Evolutionary conservation across 2,888 invertebrate genomes (phyloP).

Genomic region (Andrena bicolor): DNA sequence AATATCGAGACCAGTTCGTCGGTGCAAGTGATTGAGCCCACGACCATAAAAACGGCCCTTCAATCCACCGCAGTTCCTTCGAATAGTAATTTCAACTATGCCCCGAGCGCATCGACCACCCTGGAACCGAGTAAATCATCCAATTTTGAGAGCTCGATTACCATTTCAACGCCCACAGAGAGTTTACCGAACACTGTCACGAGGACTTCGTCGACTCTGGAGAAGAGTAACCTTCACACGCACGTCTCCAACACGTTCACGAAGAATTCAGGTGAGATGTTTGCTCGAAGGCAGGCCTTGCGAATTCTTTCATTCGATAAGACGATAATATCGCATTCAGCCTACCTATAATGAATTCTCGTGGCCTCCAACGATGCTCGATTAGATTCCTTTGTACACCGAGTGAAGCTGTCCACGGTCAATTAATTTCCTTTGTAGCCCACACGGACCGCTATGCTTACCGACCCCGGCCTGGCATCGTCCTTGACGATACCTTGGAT

Average conservation of each 20-base stretch:
- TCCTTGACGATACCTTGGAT: constrained; percentile 90
- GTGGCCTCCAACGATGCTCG: constrained; percentile 28
- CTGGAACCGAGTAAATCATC: constrained; percentile 75
- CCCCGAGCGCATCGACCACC: constrained; percentile 45
- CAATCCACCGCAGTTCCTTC: constrained; percentile 69
- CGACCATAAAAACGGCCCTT: constrained; percentile 69
- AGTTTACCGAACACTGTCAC: constrained; percentile 80
- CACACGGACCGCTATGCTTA: constrained; percentile 86
- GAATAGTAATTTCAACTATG: background rate
- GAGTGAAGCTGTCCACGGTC: constrained; percentile 24
- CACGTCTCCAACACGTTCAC: constrained; percentile 74
- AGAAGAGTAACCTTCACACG: constrained; percentile 57
- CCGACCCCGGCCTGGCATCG: constrained; percentile 93
- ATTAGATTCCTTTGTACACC: constrained; percentile 57
- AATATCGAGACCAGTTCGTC: constrained; percentile 82
- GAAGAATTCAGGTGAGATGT: constrained; percentile 74
- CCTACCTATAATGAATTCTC: constrained; percentile 40
- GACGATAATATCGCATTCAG: constrained; percentile 24
- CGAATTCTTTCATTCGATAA: constrained; percentile 13
- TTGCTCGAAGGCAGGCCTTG: background rate
- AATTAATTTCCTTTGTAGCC: constrained; percentile 63
- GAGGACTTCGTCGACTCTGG: constrained; percentile 54
- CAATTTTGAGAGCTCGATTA: constrained; percentile 59
- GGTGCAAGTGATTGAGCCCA: constrained; percentile 80
- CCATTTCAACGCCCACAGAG: constrained; percentile 83